A percentile compares a stretch with the other conserved stretches of the same genome.
Conservation (phyloP, 2,797 vertebrate species). For the Danio tinwini region DNA sequence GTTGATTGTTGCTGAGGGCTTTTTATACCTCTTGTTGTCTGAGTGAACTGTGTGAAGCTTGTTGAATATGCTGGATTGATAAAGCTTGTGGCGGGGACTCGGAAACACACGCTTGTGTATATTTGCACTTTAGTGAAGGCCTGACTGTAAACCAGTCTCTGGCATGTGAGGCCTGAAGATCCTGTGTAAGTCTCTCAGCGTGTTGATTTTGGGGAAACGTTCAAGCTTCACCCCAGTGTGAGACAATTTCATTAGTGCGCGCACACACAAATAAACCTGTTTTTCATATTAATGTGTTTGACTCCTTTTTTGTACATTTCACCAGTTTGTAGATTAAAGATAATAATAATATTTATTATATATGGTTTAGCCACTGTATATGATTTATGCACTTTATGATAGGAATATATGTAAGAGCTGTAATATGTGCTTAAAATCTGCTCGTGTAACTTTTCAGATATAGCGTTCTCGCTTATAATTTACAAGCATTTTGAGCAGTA, state of each 20-base stretch:
- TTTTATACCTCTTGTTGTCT: constrained; percentile 56
- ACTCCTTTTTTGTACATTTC: background rate
- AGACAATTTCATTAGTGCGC: constrained; percentile 3
- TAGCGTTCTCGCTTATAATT: background rate
- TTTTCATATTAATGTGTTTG: constrained; percentile 9
- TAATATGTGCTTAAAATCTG: background rate
- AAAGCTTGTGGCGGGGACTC: constrained; percentile 58
- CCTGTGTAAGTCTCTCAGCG: constrained; percentile 73
- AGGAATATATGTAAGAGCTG: background rate
- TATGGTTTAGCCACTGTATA: too few relatives aligned
- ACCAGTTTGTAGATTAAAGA: too few relatives aligned
- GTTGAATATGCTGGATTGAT: constrained; percentile 45
- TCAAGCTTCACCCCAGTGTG: constrained; percentile 53
- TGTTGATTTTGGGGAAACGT: constrained; percentile 72
- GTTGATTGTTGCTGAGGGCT: background rate
- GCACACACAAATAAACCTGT: constrained; percentile 20
- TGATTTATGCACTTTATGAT: too few relatives aligned
- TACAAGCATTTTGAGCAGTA: background rate
- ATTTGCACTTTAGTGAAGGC: constrained; percentile 87
- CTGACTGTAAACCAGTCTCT: constrained; percentile 89
- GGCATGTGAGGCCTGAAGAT: constrained; percentile 90
- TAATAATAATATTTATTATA: too few relatives aligned
- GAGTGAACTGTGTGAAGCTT: constrained; percentile 56
- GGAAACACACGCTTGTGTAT: constrained; percentile 65
- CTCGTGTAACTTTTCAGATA: background rate